Evolutionary conservation across 2,113 vertebrate species (phyloP).

Genomic region (Gopherus evgoodei): DNA sequence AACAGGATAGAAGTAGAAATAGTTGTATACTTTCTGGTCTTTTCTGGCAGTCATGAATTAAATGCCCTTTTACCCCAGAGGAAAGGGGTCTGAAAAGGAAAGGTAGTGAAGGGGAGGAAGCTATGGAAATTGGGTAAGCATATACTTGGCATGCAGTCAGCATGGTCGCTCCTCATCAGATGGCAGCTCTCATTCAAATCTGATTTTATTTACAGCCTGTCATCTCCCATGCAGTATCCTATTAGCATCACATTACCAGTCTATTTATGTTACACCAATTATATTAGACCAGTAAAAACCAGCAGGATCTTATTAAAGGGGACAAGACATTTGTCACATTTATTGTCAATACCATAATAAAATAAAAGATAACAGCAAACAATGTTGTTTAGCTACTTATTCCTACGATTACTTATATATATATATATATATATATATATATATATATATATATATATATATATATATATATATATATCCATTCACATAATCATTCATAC

Average conservation of each 20-base stretch:
- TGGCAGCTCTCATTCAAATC: not conserved
- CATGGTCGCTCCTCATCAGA: not conserved
- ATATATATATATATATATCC: too few species aligned
- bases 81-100: not conserved
- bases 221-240: not conserved
- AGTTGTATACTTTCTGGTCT: not conserved
- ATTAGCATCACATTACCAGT: not conserved
- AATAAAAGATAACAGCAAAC: too few species aligned
- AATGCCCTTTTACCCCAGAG: not conserved
- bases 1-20: not conserved
- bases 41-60: not conserved
- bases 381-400: too few species aligned
- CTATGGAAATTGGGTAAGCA: too few species aligned
- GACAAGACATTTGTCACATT: too few species aligned
- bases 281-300: too few species aligned
- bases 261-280: not conserved
- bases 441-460: too few species aligned
- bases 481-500: too few species aligned
- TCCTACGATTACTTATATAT: too few species aligned
- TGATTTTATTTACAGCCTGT: not conserved
- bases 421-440: too few species aligned
- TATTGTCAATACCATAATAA: too few species aligned
- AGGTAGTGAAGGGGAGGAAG: not conserved
- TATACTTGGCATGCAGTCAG: not conserved
- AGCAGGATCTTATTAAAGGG: too few species aligned